phyloP scores from a whole-genome alignment of 2,888 invertebrate genomes.

The Ophion ellenae region DNA sequence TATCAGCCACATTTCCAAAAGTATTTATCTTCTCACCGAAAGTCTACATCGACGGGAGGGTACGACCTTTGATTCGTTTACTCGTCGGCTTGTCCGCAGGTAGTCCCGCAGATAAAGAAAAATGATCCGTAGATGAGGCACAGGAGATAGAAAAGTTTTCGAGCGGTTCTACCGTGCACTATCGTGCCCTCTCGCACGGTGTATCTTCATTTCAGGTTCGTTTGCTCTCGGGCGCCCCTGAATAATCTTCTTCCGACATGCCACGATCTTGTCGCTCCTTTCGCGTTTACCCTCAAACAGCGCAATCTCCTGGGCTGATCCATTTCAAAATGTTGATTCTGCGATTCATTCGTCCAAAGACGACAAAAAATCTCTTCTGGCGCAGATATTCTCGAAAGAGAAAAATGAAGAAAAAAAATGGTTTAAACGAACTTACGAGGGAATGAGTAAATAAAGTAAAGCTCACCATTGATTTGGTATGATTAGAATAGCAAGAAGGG shows the following conservation, averaged over 20 bases:
- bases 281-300: constrained; percentile 55
- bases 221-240: constrained; percentile 52
- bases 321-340: constrained; percentile 58
- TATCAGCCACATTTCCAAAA: constrained; percentile 21
- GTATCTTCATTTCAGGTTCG: constrained; percentile 9
- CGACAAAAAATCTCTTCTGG: constrained; percentile 22
- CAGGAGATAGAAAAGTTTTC: constrained; percentile 17
- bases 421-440: not conserved
- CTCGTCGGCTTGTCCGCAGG: constrained; percentile 9
- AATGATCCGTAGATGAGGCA: constrained; percentile 16
- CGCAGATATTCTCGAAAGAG: not conserved
- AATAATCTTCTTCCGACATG: constrained; percentile 17
- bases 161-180: not conserved
- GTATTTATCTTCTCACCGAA: constrained; percentile 28
- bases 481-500: not conserved
- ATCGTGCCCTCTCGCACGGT: constrained; percentile 10
- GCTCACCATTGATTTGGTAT: no score
- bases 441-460: no score
- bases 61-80: constrained; percentile 50
- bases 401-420: not conserved
- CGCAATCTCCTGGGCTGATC: constrained; percentile 54
- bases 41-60: not conserved
- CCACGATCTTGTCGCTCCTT: constrained; percentile 9
- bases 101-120: not conserved
- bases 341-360: constrained; percentile 7